A percentile compares a stretch with the other conserved stretches of the same genome.
These are phyloP conservation scores for Tragopan temminckii DNA, from an alignment of 2,797 vertebrate species.

Conservation along the genomic window DNA sequence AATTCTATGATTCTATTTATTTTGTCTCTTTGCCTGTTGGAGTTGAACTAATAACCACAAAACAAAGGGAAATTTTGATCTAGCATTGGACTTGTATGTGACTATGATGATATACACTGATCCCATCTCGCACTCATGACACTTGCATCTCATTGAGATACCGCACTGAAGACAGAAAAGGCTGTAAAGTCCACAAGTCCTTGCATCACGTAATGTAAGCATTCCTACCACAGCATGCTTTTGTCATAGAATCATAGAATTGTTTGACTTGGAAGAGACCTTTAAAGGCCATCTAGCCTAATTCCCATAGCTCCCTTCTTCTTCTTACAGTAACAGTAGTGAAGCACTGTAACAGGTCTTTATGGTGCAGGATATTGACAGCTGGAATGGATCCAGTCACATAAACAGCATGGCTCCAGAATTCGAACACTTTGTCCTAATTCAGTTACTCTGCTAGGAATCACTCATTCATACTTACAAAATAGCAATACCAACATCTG, in stretches of 20 bases:
- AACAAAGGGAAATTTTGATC: not conserved
- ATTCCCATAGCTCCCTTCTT: too few relatives aligned
- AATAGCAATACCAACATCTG: not conserved
- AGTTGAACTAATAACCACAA: not conserved
- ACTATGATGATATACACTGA: not conserved
- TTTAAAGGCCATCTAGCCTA: too few relatives aligned
- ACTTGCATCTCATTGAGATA: not conserved
- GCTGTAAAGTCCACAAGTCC: not conserved
- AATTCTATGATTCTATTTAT: not conserved
- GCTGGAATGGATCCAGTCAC: not conserved
- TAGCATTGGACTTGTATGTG: accelerated
- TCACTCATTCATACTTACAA: not conserved
- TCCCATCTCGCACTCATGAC: not conserved
- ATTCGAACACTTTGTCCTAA: not conserved
- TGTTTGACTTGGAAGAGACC: too few relatives aligned
- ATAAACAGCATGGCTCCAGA: not conserved
- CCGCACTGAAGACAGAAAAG: not conserved
- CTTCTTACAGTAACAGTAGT: too few relatives aligned
- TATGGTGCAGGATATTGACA: not conserved
- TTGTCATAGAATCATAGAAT: not conserved
- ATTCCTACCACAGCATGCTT: not conserved
- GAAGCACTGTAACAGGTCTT: not conserved
- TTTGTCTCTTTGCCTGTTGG: not conserved
- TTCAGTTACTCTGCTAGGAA: not conserved
- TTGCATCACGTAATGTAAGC: not conserved